Evolutionary conservation across 1,140 invertebrate genomes (phyloP).

Genomic region (Papilio polyxenes): DNA sequence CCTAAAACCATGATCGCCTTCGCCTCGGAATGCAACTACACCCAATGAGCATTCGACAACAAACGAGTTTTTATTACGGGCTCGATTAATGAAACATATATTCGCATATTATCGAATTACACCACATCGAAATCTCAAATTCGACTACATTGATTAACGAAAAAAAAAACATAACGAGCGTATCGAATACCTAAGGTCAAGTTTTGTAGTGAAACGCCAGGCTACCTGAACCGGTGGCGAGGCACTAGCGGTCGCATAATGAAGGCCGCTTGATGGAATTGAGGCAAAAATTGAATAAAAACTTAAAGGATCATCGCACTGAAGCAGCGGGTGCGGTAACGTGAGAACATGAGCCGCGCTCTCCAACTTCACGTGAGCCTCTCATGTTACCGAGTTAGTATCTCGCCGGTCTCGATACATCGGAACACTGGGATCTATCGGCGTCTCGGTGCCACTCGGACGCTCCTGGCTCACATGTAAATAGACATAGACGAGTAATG

Average conservation of each 20-base stretch:
- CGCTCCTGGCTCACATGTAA: not conserved
- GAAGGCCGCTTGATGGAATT: slow-evolving; percentile 72
- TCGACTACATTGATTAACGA: slow-evolving; percentile 62
- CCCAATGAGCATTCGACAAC: slow-evolving; percentile 50
- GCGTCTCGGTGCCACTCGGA: not conserved
- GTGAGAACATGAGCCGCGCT: slow-evolving; percentile 48
- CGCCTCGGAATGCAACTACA: slow-evolving; percentile 51
- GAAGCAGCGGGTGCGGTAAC: slow-evolving; percentile 61
- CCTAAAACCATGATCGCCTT: slow-evolving; percentile 59
- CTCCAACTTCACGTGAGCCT: slow-evolving; percentile 25
- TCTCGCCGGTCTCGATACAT: not conserved
- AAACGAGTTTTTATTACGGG: slow-evolving; percentile 58
- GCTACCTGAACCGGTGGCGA: slow-evolving; percentile 76
- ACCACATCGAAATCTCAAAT: slow-evolving; percentile 61
- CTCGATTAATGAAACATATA: slow-evolving; percentile 56
- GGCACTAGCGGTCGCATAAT: slow-evolving; percentile 74
- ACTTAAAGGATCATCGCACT: slow-evolving; percentile 72
- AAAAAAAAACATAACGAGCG: slow-evolving; percentile 71
- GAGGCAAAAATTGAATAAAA: slow-evolving; percentile 74
- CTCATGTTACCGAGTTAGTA: slow-evolving; percentile 29
- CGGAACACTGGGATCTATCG: not conserved
- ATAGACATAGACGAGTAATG: slow-evolving; percentile 26
- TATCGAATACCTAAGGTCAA: slow-evolving; percentile 77
- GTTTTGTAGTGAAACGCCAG: slow-evolving; percentile 65
- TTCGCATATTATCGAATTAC: slow-evolving; percentile 60